These are phyloP conservation scores for Enteromius radiatus DNA, from an alignment of 2,797 vertebrate species.

Conservation along the genomic window DNA sequence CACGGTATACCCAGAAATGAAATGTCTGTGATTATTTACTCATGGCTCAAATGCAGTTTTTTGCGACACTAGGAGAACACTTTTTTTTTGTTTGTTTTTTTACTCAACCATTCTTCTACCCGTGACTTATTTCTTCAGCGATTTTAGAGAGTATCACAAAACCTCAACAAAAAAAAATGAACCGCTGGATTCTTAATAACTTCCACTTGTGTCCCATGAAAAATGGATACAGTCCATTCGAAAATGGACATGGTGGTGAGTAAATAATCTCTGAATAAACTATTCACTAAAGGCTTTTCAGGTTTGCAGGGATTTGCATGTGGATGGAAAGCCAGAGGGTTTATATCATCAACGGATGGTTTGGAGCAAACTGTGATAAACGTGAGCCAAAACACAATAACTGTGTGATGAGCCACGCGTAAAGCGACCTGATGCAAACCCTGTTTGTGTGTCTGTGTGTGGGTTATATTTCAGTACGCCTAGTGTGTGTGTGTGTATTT, in stretches of 20 bases:
- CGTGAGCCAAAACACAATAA: slow-evolving; percentile 7
- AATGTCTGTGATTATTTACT: neutral
- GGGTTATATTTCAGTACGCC: slow-evolving; percentile 43
- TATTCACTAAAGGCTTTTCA: neutral
- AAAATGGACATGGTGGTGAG: neutral
- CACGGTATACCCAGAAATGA: neutral
- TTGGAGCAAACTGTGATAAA: slow-evolving; percentile 13
- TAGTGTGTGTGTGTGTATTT: slow-evolving; percentile 48
- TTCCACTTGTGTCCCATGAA: neutral
- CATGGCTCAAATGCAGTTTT: too few species aligned
- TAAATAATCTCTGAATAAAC: neutral
- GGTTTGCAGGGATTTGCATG: neutral
- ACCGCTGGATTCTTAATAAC: neutral
- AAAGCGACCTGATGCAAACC: neutral
- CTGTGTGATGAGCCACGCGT: neutral
- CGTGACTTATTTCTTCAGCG: too few species aligned
- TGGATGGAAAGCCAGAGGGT: neutral
- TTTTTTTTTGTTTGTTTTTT: too few species aligned
- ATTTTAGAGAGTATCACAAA: too few species aligned
- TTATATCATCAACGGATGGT: neutral
- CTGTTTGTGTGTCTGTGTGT: slow-evolving; percentile 30
- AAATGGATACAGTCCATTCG: neutral
- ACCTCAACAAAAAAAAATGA: neutral
- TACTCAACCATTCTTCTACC: too few species aligned
- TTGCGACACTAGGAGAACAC: too few species aligned